These are phyloP conservation scores for Clunio marinus DNA, from an alignment of 2,888 invertebrate genomes.

Conservation along the genomic window DNA sequence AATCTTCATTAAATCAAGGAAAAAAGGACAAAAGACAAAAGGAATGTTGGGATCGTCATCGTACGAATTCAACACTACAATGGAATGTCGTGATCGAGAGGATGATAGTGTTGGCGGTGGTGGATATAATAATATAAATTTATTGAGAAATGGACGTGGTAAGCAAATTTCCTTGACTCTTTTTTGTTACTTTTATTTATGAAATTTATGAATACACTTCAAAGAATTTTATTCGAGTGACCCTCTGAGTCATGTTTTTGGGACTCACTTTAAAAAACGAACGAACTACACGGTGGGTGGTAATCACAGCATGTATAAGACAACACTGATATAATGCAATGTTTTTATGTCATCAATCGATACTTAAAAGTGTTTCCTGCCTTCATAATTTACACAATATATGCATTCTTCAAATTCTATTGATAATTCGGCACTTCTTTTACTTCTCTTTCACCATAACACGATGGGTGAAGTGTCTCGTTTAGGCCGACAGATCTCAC, in stretches of 20 bases:
- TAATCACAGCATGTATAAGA: neutral
- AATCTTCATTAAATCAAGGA: too few relatives aligned
- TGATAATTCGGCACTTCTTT: neutral
- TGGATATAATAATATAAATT: slow-evolving; percentile 30
- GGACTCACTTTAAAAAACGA: neutral
- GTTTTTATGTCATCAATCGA: neutral
- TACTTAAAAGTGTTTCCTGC: neutral
- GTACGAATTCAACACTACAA: slow-evolving; percentile 52
- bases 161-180: neutral
- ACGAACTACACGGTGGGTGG: neutral
- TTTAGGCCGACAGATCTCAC: neutral
- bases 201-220: neutral
- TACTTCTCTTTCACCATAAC: too few relatives aligned
- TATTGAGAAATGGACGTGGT: slow-evolving; percentile 30
- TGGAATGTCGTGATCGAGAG: slow-evolving; percentile 49
- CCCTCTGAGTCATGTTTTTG: neutral
- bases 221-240: neutral
- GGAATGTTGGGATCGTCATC: slow-evolving; percentile 40
- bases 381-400: too few relatives aligned
- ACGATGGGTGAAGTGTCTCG: too few relatives aligned
- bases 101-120: slow-evolving; percentile 15
- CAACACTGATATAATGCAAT: neutral
- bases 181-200: neutral
- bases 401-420: too few relatives aligned
- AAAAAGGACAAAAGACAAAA: neutral